Percentiles rank a stretch among this genome's conserved stretches.
phyloP scores from a whole-genome alignment of 1,140 invertebrate genomes.

The Magallana ariakensis region DNA sequence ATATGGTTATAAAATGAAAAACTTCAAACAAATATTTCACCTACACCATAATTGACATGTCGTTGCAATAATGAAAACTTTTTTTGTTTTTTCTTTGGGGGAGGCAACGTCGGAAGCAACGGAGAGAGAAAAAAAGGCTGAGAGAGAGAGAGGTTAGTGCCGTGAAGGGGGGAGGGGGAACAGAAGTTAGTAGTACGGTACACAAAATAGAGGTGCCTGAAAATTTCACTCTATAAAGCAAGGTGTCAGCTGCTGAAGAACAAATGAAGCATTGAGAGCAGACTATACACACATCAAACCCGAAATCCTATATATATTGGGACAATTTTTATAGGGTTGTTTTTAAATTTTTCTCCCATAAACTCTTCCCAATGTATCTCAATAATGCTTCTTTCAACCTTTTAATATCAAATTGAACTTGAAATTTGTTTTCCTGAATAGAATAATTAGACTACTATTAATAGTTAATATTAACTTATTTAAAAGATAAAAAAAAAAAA shows the following conservation, averaged over 20 bases:
- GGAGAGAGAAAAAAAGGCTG: neutral
- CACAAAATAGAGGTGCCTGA: constrained; percentile 26
- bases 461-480: too few relatives aligned
- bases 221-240: constrained; percentile 31
- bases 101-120: constrained; percentile 31
- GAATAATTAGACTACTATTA: too few relatives aligned
- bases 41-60: constrained; percentile 28
- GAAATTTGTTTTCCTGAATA: too few relatives aligned
- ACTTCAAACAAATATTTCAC: constrained; percentile 3
- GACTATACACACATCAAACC: constrained; percentile 1
- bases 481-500: too few relatives aligned
- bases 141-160: constrained; percentile 12
- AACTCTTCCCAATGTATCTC: too few relatives aligned
- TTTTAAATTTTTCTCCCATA: too few relatives aligned
- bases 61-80: constrained; percentile 28
- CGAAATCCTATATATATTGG: too few relatives aligned
- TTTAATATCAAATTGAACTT: too few relatives aligned
- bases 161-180: neutral
- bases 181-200: constrained; percentile 15
- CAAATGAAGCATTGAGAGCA: constrained; percentile 7
- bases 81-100: constrained; percentile 33
- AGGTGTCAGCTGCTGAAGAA: neutral
- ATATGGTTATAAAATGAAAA: constrained; percentile 30
- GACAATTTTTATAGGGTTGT: too few relatives aligned
- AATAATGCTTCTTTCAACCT: too few relatives aligned